Evolutionary conservation across 1,140 invertebrate species (phyloP).

Genomic region (Zelostemma sp.): DNA sequence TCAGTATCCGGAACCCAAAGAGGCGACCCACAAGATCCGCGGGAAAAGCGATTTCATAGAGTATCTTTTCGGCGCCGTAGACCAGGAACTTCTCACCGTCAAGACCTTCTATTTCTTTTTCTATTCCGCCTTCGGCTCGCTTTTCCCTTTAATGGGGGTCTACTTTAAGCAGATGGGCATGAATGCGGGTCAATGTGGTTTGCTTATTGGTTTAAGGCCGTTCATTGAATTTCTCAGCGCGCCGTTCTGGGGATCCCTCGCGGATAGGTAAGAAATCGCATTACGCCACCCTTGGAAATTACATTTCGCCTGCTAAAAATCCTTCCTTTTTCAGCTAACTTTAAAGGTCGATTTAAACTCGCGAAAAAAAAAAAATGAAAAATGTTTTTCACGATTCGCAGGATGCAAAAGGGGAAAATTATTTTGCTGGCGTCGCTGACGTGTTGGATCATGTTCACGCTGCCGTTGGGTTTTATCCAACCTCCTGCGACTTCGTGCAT

Average conservation of each 20-base stretch:
- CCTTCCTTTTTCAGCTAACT: neutral
- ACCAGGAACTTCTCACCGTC: constrained; percentile 91
- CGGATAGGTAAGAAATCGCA: constrained; percentile 78
- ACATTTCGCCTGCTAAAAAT: neutral
- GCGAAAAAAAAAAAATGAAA: neutral
- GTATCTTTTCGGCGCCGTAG: constrained; percentile 84
- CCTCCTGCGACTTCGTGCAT: constrained; percentile 92
- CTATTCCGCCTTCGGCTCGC: constrained; percentile 97
- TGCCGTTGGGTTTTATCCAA: constrained; percentile 94
- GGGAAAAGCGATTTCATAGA: constrained; percentile 87
- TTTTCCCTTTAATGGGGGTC: constrained; percentile 97
- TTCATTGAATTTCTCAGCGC: constrained; percentile 98
- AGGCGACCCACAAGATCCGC: constrained; percentile 89
- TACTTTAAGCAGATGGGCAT: constrained; percentile 99
- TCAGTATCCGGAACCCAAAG: constrained; percentile 85
- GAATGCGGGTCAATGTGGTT: constrained; percentile 94
- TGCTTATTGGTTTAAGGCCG: constrained; percentile 92
- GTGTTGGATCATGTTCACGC: constrained; percentile 97
- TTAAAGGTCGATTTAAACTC: neutral
- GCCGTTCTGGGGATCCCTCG: constrained; percentile 97
- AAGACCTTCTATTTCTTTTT: constrained; percentile 99
- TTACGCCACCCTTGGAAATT: too few relatives aligned
- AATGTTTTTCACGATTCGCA: constrained; percentile 45
- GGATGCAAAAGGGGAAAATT: constrained; percentile 88
- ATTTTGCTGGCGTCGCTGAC: constrained; percentile 91